phyloP scores from a whole-genome alignment of 2,797 vertebrate species.

The Loris lydekkerianus region DNA sequence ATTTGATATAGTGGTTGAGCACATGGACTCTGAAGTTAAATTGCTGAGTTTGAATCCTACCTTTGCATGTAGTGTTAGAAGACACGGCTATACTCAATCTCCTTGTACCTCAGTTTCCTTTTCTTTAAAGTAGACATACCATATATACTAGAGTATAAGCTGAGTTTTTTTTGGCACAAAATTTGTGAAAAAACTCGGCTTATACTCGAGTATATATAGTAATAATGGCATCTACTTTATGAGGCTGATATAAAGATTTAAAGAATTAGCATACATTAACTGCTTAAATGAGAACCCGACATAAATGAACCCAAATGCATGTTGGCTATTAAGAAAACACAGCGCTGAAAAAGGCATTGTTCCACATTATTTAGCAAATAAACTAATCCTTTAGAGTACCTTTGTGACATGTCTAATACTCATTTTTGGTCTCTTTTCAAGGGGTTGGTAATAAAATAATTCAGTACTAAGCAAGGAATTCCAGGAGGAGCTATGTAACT shows the following conservation, averaged over 20 bases:
- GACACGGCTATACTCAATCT: not conserved
- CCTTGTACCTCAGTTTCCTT: slow-evolving; percentile 28
- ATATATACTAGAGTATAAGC: no score
- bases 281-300: slow-evolving; percentile 22
- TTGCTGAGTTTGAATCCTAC: not conserved
- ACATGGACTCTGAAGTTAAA: not conserved
- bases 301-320: slow-evolving; percentile 53
- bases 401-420: slow-evolving; percentile 58
- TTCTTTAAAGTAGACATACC: not conserved
- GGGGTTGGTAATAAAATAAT: slow-evolving; percentile 65
- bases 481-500: slow-evolving; percentile 56
- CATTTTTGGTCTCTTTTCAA: slow-evolving; percentile 69
- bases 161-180: no score
- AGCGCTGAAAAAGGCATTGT: slow-evolving; percentile 22
- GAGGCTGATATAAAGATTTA: not conserved
- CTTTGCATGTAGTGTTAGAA: slow-evolving; percentile 8
- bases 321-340: slow-evolving; percentile 53
- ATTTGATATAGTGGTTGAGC: slow-evolving; percentile 9
- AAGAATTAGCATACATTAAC: slow-evolving; percentile 50
- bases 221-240: slow-evolving; percentile 41
- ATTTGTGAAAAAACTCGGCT: no score
- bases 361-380: slow-evolving; percentile 71
- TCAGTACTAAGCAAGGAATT: slow-evolving; percentile 62
- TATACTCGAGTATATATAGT: no score
- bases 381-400: slow-evolving; percentile 69